A percentile compares a stretch with the other conserved stretches of the same genome.
phyloP scores from a whole-genome alignment of 2,113 vertebrate species.

The Cepphus grylle region DNA sequence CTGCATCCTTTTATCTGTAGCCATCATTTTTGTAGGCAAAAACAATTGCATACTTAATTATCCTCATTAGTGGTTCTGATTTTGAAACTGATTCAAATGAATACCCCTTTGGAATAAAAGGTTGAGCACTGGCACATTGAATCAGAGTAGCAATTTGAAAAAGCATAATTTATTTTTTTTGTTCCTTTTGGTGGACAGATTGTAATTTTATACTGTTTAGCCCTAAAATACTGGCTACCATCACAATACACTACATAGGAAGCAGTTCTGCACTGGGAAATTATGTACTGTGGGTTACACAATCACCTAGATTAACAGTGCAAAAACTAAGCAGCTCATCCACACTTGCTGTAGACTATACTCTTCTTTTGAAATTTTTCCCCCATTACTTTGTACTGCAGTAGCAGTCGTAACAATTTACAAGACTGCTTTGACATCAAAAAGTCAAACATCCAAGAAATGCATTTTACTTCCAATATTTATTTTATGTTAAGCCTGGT shows the following conservation, averaged over 20 bases:
- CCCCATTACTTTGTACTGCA: background rate
- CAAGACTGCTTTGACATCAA: background rate
- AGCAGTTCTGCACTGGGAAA: background rate
- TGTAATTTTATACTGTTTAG: background rate
- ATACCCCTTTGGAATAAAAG: constrained; percentile 33
- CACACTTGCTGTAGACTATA: background rate
- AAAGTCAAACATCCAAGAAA: background rate
- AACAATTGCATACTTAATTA: constrained; percentile 63
- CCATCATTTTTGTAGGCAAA: constrained; percentile 27
- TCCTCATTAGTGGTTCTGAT: constrained; percentile 60
- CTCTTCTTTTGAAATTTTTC: background rate
- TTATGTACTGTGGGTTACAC: background rate
- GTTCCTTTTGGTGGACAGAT: background rate
- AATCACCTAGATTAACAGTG: background rate
- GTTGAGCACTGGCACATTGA: background rate
- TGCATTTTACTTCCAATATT: background rate
- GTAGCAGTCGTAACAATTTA: background rate
- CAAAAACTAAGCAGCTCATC: background rate
- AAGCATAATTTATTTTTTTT: background rate
- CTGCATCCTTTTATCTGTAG: background rate
- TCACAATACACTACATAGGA: background rate
- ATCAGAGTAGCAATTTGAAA: background rate
- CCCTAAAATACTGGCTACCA: background rate
- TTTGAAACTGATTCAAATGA: constrained; percentile 15
- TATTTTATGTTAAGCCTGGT: background rate